phyloP scores from a whole-genome alignment of 2,888 invertebrate species.

The Amiota minor region DNA sequence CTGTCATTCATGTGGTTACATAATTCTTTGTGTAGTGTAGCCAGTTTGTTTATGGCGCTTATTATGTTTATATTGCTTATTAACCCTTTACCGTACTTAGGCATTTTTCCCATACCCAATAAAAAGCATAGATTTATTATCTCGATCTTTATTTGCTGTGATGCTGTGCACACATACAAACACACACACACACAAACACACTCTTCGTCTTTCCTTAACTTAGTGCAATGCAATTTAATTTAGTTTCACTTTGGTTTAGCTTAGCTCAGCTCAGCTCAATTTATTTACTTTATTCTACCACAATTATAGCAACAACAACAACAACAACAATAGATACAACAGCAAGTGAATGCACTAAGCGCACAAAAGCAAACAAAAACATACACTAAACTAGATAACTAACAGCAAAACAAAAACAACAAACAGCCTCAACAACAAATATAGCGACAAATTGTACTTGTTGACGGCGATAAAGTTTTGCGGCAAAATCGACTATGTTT shows the following conservation, averaged over 20 bases:
- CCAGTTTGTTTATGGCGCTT: constrained; percentile 3
- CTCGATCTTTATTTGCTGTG: too few relatives aligned
- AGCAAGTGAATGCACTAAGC: not conserved
- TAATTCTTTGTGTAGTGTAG: not conserved
- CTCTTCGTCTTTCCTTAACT: too few relatives aligned
- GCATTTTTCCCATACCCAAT: not conserved
- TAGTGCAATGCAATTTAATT: constrained; percentile 10
- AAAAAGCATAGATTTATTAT: too few relatives aligned
- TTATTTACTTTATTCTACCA: constrained; percentile 21
- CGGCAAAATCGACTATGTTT: not conserved
- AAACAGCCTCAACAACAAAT: constrained; percentile 15
- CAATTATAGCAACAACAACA: constrained; percentile 9
- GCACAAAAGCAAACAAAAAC: not conserved
- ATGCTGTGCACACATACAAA: not conserved
- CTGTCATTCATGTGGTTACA: not conserved
- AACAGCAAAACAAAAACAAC: constrained; percentile 5
- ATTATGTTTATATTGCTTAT: constrained; percentile 7
- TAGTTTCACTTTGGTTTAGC: not conserved
- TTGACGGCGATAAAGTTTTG: not conserved
- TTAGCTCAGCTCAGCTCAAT: constrained; percentile 3
- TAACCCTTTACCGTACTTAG: not conserved
- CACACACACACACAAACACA: not conserved
- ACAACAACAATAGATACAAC: too few relatives aligned
- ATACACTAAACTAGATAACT: not conserved
- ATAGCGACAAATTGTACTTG: constrained; percentile 21